phyloP scores from a whole-genome alignment of 2,888 invertebrate genomes.

The Andrena trimmerana region DNA sequence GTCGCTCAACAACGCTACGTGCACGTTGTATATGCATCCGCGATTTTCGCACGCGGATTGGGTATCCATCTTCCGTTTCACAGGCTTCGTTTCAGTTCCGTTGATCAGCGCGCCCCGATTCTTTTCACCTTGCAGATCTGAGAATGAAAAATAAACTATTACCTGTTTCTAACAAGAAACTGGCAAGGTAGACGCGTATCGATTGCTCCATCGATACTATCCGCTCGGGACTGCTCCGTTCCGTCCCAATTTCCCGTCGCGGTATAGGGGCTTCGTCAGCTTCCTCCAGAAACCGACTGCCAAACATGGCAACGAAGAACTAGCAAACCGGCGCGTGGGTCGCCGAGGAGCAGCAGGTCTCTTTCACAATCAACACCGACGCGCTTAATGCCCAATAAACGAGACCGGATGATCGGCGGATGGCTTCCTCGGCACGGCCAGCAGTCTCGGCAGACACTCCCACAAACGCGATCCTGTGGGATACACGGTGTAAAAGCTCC shows the following conservation, averaged over 20 bases:
- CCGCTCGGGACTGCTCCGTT: neutral
- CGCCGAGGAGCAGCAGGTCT: constrained; percentile 17
- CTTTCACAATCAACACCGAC: constrained; percentile 30
- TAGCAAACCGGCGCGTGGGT: constrained; percentile 2
- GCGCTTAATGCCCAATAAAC: constrained; percentile 53
- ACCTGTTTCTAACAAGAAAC: no score
- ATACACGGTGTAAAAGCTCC: constrained; percentile 36
- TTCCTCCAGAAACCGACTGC: constrained; percentile 14
- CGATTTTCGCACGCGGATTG: constrained; percentile 48
- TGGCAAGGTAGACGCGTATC: neutral
- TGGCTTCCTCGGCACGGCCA: constrained; percentile 45
- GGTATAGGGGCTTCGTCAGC: constrained; percentile 2
- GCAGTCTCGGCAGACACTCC: constrained; percentile 26
- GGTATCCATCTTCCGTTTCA: constrained; percentile 10
- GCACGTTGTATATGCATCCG: neutral
- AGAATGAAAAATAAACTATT: no score
- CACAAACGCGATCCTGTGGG: constrained; percentile 42
- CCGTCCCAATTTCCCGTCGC: neutral
- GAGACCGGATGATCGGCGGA: constrained; percentile 48
- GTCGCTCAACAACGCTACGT: neutral
- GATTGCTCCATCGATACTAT: neutral
- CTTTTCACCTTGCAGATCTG: neutral
- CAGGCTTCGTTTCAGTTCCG: constrained; percentile 10
- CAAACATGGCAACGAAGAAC: neutral
- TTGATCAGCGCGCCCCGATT: neutral